Base-by-base conservation (phyloP, 2,113 vertebrate species). In the Ondatra zibethicus region DNA sequence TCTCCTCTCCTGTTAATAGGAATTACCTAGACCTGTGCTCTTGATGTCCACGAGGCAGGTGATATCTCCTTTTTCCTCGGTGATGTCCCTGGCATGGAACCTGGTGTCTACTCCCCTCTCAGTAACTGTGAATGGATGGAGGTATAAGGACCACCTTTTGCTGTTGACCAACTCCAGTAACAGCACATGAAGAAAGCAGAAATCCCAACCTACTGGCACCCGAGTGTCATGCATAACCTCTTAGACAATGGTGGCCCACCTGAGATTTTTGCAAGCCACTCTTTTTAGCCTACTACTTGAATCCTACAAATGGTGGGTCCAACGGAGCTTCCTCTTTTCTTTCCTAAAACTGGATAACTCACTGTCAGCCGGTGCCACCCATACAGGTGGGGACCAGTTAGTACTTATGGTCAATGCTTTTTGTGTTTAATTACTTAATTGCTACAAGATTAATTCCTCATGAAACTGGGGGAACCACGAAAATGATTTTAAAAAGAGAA, bases 351-450 rank as follows among this genome's bases (percentile, higher is more conserved):
- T 31, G 7, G 55, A 50, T 68, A 66, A 96, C 36, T 91, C 82
- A 81, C 36, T 88, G 86, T 27, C 68, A 92, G 65, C 27, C 47
- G 73, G 27, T 89, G 73, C 68, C 73, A 82, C 63, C 27, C 73
- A 87, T 39, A 36, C 68, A 63, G 72, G 89, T 5, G 5, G 31
- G 58, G 89, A 77, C 39, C 39, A 72, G 65, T 87, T 84, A 63
- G 52, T 92, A 87, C 94, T 89, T 73, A 58, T 73, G 50, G 92
- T 6, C 91, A 47, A 96, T 81, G 70, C 29, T 6, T 89, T 58
- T 80, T 72, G 76, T 36, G 92, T 91, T 96, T 92, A 93, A 96
- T 96, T 80, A 81, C 80, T 70, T 88, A 84, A 90, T 91, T 86
- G 17, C n/a, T 89, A 29, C 45, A 93, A 73, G 17, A 65, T 92